A percentile compares a stretch with the other conserved stretches of the same genome.
Evolutionary conservation across 1,140 invertebrate species (phyloP).

Genomic region (Marisa cornuarietis): DNA sequence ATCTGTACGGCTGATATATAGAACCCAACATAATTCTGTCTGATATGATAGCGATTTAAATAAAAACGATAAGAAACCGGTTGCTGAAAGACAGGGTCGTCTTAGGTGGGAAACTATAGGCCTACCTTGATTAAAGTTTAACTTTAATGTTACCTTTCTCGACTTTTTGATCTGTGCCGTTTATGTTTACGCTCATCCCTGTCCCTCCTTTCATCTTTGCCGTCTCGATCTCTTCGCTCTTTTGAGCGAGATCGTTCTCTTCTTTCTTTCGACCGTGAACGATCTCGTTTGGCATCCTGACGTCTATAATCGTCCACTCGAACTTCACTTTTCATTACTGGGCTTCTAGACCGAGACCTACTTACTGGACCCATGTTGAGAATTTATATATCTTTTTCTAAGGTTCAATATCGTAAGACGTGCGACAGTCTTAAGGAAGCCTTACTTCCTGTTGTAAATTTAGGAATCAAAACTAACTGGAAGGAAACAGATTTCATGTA

Average conservation of each 20-base stretch:
- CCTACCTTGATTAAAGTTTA: too few relatives aligned
- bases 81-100: too few relatives aligned
- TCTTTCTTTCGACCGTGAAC: constrained; percentile 20
- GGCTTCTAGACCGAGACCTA: constrained; percentile 38
- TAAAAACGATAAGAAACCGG: too few relatives aligned
- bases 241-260: constrained; percentile 34
- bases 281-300: constrained; percentile 28
- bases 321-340: constrained; percentile 25
- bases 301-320: constrained; percentile 8
- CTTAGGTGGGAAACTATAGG: too few relatives aligned
- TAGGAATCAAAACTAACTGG: constrained; percentile 11
- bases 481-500: not conserved
- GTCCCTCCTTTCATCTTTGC: constrained; percentile 30
- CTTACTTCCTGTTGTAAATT: not conserved
- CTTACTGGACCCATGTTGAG: constrained; percentile 31
- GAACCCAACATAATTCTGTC: too few relatives aligned
- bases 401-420: not conserved
- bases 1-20: too few relatives aligned
- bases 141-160: constrained; percentile 32
- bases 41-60: too few relatives aligned
- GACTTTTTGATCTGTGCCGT: constrained; percentile 37
- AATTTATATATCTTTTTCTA: not conserved
- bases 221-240: constrained; percentile 25
- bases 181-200: constrained; percentile 25
- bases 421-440: not conserved